These are phyloP conservation scores for Alectoris magna DNA, from an alignment of 2,797 vertebrate species.

Conservation along the genomic window DNA sequence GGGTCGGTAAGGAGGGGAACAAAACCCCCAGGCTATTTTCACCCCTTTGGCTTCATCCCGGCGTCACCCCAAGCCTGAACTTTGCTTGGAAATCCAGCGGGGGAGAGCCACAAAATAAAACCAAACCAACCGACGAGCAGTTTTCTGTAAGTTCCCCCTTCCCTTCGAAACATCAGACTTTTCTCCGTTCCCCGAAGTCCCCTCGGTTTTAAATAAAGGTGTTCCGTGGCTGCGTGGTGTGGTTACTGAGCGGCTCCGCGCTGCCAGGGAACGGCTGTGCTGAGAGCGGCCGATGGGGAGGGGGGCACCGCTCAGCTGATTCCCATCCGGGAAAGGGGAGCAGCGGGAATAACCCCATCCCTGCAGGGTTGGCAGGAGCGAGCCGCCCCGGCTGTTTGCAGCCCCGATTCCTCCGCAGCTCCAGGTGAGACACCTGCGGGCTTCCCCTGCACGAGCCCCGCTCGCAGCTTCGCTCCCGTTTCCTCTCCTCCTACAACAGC, in stretches of 20 bases:
- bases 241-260: background rate
- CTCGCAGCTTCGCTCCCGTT: background rate
- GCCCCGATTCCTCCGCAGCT: background rate
- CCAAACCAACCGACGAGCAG: background rate
- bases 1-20: background rate
- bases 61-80: background rate
- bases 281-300: background rate
- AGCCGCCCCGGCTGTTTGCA: background rate
- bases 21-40: background rate
- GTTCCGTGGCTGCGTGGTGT: background rate
- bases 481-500: fast-evolving
- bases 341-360: background rate
- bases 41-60: background rate
- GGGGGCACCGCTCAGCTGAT: fast-evolving
- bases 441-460: background rate
- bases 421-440: background rate
- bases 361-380: background rate
- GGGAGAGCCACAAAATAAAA: background rate
- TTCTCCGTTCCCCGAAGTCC: background rate
- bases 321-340: fast-evolving
- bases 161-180: background rate
- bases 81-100: background rate
- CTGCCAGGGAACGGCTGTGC: fast-evolving
- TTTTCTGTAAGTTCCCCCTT: background rate
- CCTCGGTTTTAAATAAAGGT: background rate